Conservation (phyloP, 2,797 vertebrate genomes). For the Psittacula echo region DNA sequence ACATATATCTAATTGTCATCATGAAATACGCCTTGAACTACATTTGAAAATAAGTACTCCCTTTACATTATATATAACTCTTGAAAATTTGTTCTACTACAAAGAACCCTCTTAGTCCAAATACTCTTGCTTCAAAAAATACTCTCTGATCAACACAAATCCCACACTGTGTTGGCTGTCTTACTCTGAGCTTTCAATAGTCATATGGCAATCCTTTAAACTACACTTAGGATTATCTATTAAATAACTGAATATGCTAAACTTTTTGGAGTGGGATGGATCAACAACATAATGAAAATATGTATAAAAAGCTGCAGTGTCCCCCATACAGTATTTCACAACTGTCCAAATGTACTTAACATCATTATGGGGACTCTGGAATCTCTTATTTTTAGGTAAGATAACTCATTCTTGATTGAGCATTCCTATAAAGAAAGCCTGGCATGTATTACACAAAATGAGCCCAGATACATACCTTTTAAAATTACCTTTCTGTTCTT, state of each 20-base stretch:
- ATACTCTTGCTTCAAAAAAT: not conserved
- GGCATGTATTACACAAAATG: not conserved
- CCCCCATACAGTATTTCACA: not conserved
- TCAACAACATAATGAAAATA: not conserved
- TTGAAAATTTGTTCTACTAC: not conserved
- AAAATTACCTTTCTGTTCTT: not conserved
- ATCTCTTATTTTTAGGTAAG: not conserved
- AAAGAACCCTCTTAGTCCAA: not conserved
- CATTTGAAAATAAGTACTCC: not conserved
- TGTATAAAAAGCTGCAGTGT: not conserved
- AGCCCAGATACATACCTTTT: not conserved
- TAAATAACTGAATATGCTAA: not conserved
- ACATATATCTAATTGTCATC: not conserved
- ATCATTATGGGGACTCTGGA: not conserved
- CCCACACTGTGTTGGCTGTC: not conserved
- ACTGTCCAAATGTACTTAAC: not conserved
- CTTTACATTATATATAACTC: not conserved
- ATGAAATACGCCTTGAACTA: not conserved
- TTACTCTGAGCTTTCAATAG: not conserved
- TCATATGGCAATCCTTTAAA: not conserved
- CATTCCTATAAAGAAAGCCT: not conserved
- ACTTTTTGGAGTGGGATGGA: not conserved
- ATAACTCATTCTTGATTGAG: not conserved
- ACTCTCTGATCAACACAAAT: not conserved
- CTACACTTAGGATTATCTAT: not conserved